Conservation (phyloP, 1,140 invertebrate species). For the Temnothorax longispinosus region DNA sequence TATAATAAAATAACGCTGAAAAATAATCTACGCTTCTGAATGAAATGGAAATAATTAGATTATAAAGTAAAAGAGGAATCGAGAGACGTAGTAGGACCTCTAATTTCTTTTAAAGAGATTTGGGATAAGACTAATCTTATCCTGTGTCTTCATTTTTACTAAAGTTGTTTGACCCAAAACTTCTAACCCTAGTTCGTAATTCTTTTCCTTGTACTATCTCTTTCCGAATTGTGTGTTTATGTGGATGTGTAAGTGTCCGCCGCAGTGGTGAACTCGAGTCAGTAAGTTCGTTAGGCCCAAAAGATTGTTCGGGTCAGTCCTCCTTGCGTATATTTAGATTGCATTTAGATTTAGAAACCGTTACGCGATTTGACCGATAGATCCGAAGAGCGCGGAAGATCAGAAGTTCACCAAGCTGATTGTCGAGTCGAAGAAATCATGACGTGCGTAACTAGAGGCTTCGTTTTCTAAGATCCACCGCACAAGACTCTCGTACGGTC, state of each 20-base stretch:
- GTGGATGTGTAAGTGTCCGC: no score
- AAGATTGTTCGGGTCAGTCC: no score
- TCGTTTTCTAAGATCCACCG: not conserved
- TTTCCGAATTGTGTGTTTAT: no score
- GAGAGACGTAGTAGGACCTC: not conserved
- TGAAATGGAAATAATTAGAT: not conserved
- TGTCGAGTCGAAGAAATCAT: not conserved
- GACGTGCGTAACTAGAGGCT: conserved; percentile 12
- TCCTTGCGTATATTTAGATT: not conserved
- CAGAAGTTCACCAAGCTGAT: not conserved
- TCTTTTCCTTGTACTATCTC: no score
- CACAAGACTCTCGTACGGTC: no score
- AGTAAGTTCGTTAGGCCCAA: no score
- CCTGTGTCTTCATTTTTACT: no score
- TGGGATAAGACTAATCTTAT: no score
- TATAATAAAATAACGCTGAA: not conserved
- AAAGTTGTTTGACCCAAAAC: no score
- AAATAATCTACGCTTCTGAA: not conserved
- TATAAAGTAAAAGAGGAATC: not conserved
- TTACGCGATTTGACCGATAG: not conserved
- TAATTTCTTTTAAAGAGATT: no score
- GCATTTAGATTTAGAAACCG: not conserved
- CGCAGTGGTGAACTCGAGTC: no score
- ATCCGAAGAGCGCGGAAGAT: not conserved
- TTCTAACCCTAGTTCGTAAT: no score